Base-by-base conservation (phyloP, 2,888 invertebrate genomes). In the Lycocerus yunnanus region DNA sequence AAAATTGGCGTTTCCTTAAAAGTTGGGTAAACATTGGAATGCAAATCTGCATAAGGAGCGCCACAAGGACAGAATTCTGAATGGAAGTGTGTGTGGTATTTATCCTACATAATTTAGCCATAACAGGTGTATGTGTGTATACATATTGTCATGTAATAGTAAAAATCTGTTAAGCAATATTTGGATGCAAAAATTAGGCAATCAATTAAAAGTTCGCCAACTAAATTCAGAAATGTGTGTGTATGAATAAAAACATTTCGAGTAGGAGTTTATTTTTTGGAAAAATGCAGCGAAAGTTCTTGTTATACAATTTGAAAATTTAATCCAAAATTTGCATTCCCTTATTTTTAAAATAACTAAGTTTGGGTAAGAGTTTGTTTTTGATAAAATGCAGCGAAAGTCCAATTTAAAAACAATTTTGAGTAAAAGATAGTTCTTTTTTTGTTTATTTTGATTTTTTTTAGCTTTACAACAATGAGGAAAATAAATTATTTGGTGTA, bases 51-150 rank as follows among this genome's bases (percentile, higher is more conserved):
- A 63, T 20, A 70, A 73, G 69, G 76, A 76, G 76, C 69, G 69
- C 61, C 68, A 60, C 76, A 75, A 75, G 75, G 75, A 75, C 75
- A 75, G 4, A 20, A 27, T 58, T 43, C 60, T 61, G 66, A 63
- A 72, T 72, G 18, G 63, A 75, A 70, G 75, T 27, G 21, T 16
- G 75, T 72, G 69, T 72, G 75, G 72, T 60, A 75, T 75, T 71
- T 71, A 75, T 61, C 72, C 63, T 43, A 71, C 72, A 66, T 72
- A 69, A 71, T 21, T 24, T 58, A 59, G 68, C 60, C 71, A 65
- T 69, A 72, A 75, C 72, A 75, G 72, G 72, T 72, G 75, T 58
- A 72, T 67, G 24, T 43, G 43, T 43, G 43, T 43, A 6, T n/a
- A 43, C n/a, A 43, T 8, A 43, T 43, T 43, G 43, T 43, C 16